Conservation (phyloP, 2,888 invertebrate genomes). For the Catonia carolina region DNA sequence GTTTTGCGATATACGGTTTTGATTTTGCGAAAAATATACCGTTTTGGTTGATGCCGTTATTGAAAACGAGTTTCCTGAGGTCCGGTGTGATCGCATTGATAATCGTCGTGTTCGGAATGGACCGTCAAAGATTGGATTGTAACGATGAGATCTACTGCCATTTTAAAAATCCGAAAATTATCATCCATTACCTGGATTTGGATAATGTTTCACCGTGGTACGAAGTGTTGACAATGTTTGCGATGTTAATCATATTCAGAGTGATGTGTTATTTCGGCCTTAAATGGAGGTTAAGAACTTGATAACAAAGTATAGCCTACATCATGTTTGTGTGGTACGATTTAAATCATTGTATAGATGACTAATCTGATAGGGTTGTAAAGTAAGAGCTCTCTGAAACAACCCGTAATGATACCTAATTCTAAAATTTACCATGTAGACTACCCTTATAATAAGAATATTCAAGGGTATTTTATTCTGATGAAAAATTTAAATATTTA, state of each 20-base stretch:
- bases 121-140: constrained; percentile 51
- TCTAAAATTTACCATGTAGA: no score
- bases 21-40: constrained; percentile 61
- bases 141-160: constrained; percentile 49
- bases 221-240: constrained; percentile 49
- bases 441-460: no score
- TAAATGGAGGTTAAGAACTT: constrained; percentile 43
- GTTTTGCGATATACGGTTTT: constrained; percentile 61
- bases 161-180: constrained; percentile 56
- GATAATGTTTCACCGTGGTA: constrained; percentile 51
- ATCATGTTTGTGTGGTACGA: no score
- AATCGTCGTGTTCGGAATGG: constrained; percentile 56
- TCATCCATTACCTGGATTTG: constrained; percentile 54
- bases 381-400: no score
- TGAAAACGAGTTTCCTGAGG: constrained; percentile 60
- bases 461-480: no score
- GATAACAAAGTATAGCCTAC: no score
- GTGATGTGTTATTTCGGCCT: constrained; percentile 52
- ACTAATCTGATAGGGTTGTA: no score
- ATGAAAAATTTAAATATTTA: no score
- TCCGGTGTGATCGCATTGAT: constrained; percentile 58
- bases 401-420: no score
- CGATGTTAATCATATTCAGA: constrained; percentile 52
- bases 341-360: no score
- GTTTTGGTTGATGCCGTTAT: constrained; percentile 52